Conservation (phyloP, 2,113 vertebrate species). For the Sinocyclocheilus rhinocerous region DNA sequence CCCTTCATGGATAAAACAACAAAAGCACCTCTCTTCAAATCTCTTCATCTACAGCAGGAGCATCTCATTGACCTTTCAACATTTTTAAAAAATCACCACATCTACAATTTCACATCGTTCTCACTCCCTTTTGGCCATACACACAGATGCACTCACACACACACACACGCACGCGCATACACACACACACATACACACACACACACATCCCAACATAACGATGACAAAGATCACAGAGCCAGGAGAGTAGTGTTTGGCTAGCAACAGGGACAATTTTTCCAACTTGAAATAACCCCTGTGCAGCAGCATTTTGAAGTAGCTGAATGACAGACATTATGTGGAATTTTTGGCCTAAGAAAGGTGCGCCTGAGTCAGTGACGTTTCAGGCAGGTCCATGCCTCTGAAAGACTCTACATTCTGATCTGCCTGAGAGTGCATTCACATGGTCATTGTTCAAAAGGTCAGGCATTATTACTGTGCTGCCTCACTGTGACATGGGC, state of each 20-base stretch:
- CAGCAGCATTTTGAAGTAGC: slow-evolving; percentile 26
- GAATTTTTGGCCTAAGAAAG: slow-evolving; percentile 1
- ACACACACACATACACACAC: no score
- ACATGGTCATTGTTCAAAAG: slow-evolving; percentile 46
- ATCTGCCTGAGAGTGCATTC: background rate
- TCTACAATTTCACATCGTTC: background rate
- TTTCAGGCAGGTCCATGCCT: background rate
- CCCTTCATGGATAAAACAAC: background rate
- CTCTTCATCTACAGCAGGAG: slow-evolving; percentile 4
- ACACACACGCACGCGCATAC: no score
- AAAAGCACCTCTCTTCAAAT: slow-evolving; percentile 24
- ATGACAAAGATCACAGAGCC: slow-evolving; percentile 13
- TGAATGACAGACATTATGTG: slow-evolving; percentile 43
- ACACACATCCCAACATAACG: background rate
- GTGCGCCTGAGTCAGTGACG: slow-evolving; percentile 8
- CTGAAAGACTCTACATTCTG: slow-evolving; percentile 12
- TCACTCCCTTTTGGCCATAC: background rate
- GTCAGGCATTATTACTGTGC: slow-evolving; percentile 40
- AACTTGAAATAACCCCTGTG: background rate
- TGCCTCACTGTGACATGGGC: slow-evolving; percentile 14
- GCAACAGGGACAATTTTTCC: slow-evolving; percentile 36
- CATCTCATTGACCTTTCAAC: slow-evolving; percentile 38
- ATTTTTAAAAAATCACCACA: background rate
- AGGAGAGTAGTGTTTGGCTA: slow-evolving; percentile 22
- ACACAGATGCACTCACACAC: no score